Evolutionary conservation across 2,113 vertebrate genomes (phyloP).

Genomic region (Crotalus horridus): DNA sequence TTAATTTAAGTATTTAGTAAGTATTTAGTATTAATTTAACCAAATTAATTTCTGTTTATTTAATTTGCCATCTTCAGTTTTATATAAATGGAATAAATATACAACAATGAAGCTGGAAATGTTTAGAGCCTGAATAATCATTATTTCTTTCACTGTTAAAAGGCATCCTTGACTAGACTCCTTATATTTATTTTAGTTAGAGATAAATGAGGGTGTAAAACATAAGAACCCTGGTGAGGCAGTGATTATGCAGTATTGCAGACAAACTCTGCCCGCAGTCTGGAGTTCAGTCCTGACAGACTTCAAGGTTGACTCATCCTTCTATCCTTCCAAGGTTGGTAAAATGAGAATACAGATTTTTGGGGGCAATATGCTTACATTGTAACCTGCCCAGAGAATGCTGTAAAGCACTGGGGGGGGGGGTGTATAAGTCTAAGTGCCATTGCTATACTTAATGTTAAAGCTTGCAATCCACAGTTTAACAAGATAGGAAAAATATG

Average conservation of each 20-base stretch:
- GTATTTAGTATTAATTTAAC: neutral
- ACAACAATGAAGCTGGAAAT: neutral
- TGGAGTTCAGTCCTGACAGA: neutral
- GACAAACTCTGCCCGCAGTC: neutral
- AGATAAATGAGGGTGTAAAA: neutral
- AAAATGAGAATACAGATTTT: neutral
- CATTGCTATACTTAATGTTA: neutral
- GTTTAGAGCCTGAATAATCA: neutral
- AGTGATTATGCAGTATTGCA: neutral
- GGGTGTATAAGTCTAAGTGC: neutral
- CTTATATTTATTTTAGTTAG: neutral
- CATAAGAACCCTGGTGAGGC: neutral
- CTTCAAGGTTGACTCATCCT: neutral
- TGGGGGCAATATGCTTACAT: neutral
- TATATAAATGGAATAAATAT: neutral
- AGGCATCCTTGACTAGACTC: neutral
- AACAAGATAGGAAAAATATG: neutral
- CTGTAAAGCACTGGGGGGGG: neutral
- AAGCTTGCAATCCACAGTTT: neutral
- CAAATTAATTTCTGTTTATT: neutral
- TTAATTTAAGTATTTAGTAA: neutral
- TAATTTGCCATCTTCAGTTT: neutral
- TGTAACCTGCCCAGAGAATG: neutral
- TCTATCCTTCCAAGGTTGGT: neutral
- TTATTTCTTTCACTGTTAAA: neutral